Conservation (phyloP, 2,113 vertebrate species). For the Phasianus colchicus region DNA sequence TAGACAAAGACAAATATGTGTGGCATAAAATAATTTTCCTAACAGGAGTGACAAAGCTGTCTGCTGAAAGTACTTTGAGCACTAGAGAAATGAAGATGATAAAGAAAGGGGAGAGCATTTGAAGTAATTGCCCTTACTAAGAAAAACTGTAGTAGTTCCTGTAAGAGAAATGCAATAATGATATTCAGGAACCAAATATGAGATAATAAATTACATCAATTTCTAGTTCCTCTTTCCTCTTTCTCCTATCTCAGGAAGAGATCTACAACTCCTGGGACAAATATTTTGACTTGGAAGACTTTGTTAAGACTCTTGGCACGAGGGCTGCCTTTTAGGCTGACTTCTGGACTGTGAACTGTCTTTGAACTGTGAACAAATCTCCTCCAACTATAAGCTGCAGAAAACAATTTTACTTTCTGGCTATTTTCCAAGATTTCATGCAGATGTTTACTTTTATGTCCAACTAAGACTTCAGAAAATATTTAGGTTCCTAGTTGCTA, state of each 20-base stretch:
- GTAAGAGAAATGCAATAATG: background rate
- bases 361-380: background rate
- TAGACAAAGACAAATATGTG: background rate
- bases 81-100: background rate
- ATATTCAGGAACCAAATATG: background rate
- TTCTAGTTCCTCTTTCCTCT: background rate
- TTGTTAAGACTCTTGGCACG: background rate
- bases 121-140: background rate
- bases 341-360: background rate
- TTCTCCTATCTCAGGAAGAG: background rate
- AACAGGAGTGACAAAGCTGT: constrained; percentile 37
- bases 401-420: background rate
- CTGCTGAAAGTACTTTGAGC: constrained; percentile 16
- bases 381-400: background rate
- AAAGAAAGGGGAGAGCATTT: background rate
- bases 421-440: background rate
- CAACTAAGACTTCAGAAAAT: background rate
- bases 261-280: background rate
- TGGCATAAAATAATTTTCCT: constrained; percentile 29
- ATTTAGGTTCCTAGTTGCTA: background rate
- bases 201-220: background rate
- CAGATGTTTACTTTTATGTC: background rate
- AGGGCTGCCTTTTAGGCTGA: background rate
- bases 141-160: constrained; percentile 7
- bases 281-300: background rate